A percentile compares a stretch with the other conserved stretches of the same genome.
Conservation (phyloP, 2,888 invertebrate species). For the Zele albiditarsus region DNA sequence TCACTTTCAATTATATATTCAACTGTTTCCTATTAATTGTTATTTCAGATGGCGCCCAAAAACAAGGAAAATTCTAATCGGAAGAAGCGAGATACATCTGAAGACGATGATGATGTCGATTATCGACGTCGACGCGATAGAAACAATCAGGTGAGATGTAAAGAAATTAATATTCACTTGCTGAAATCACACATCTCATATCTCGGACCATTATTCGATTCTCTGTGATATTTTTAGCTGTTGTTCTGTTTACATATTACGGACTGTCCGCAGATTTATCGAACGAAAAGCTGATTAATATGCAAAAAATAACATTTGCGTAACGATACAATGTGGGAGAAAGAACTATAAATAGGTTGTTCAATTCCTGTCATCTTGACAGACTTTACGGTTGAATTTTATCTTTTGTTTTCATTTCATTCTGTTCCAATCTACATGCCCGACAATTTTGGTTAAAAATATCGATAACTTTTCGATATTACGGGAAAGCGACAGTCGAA, state of each 20-base stretch:
- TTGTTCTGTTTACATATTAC: no score
- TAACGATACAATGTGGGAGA: no score
- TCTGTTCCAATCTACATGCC: no score
- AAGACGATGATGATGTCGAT: constrained; percentile 80
- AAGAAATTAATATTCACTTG: neutral
- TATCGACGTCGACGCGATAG: constrained; percentile 84
- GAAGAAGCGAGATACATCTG: constrained; percentile 70
- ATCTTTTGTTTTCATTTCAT: no score
- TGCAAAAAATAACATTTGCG: no score
- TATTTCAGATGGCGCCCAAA: constrained; percentile 66
- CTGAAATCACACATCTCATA: neutral
- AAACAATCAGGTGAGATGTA: constrained; percentile 81
- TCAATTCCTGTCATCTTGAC: no score
- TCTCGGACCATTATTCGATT: neutral
- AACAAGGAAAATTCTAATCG: constrained; percentile 67
- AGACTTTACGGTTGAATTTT: no score
- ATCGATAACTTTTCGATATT: constrained; percentile 6
- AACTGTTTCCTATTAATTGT: neutral
- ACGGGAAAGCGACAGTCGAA: no score
- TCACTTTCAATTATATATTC: neutral
- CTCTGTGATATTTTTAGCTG: no score
- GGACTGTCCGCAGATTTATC: no score
- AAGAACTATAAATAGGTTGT: no score
- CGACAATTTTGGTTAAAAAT: neutral
- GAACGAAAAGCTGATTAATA: no score